Evolutionary conservation across 2,113 vertebrate genomes (phyloP).

Genomic region (Pseudopodoces humilis): DNA sequence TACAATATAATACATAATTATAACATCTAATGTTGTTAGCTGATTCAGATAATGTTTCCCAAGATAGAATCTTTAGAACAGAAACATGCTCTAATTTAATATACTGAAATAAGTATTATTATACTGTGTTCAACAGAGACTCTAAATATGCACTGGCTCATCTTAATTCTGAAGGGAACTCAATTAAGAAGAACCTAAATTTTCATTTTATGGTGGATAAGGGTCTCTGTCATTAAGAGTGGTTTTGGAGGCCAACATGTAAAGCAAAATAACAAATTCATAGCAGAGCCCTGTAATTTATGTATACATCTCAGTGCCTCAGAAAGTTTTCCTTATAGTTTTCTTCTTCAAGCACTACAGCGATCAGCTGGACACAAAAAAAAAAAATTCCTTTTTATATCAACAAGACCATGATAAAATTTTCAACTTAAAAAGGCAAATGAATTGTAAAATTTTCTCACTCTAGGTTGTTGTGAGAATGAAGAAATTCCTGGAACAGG

Average conservation of each 20-base stretch:
- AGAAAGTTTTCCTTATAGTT: not conserved
- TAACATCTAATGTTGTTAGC: not conserved
- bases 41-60: conserved; percentile 34
- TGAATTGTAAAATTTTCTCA: not conserved
- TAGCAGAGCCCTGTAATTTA: not conserved
- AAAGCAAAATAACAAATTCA: not conserved
- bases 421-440: not conserved
- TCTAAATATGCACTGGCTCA: not conserved
- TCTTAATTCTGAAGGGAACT: not conserved
- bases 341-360: not conserved
- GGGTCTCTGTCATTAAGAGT: not conserved
- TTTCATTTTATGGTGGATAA: not conserved
- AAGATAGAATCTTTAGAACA: conserved; percentile 28
- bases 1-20: not conserved
- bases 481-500: not conserved
- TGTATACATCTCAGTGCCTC: not conserved
- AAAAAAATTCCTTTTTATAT: not conserved
- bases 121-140: not conserved
- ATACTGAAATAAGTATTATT: not conserved
- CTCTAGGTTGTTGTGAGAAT: not conserved
- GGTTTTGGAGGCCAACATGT: not conserved
- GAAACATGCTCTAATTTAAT: conserved; percentile 35
- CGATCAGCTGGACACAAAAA: not conserved
- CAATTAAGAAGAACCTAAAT: not conserved
- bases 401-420: not conserved